Percentiles rank a stretch among this genome's conserved stretches.
phyloP scores from a whole-genome alignment of 2,113 vertebrate species.

The Dendrocopos noguchii region DNA sequence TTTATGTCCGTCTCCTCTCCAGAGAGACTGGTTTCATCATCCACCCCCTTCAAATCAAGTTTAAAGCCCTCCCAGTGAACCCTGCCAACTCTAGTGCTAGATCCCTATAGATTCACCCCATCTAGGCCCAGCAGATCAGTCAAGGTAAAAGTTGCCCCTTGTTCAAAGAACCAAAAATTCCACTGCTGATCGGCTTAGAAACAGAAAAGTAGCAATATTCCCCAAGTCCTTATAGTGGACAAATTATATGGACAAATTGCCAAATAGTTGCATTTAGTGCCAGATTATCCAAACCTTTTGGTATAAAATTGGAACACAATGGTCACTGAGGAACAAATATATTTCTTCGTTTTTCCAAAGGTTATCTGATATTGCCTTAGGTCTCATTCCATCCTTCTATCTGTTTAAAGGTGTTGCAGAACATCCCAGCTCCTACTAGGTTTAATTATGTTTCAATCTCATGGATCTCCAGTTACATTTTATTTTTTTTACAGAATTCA shows the following conservation, averaged over 20 bases:
- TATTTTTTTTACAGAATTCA: conserved; percentile 8
- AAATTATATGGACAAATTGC: not conserved
- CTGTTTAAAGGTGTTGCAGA: conserved; percentile 13
- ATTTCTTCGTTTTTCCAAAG: not conserved
- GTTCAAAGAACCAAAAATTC: too few relatives aligned
- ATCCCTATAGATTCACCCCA: too few relatives aligned
- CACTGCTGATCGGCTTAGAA: not conserved
- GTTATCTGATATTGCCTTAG: not conserved
- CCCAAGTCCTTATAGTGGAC: not conserved
- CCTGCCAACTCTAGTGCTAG: too few relatives aligned
- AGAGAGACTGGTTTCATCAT: too few relatives aligned
- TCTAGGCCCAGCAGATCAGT: too few relatives aligned
- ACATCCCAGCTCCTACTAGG: not conserved
- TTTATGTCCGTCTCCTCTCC: too few relatives aligned
- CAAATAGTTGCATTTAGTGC: not conserved
- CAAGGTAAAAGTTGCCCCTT: too few relatives aligned
- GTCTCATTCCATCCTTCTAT: not conserved
- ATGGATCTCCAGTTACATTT: not conserved
- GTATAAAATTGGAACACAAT: not conserved
- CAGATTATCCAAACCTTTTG: not conserved
- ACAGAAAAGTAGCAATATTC: not conserved
- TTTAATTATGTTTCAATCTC: conserved; percentile 30
- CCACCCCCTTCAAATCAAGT: too few relatives aligned
- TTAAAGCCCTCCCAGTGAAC: too few relatives aligned
- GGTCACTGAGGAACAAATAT: not conserved